phyloP scores from a whole-genome alignment of 1,140 invertebrate genomes.

The Daktulosphaira vitifoliae region DNA sequence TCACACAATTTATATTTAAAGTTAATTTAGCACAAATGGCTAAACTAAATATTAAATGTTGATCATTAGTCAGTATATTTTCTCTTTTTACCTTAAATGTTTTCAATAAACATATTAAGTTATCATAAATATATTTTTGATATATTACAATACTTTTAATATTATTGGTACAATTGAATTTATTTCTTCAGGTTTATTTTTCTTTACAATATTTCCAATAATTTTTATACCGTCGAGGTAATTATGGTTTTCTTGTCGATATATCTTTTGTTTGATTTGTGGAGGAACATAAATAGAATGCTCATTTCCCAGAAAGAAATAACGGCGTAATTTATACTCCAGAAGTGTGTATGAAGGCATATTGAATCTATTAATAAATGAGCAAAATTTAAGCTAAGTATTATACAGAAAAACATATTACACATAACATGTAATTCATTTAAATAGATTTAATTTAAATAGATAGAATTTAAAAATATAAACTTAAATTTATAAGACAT shows the following conservation, averaged over 20 bases:
- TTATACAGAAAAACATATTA: no score
- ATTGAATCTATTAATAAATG: background rate
- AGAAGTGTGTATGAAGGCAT: conserved; percentile 6
- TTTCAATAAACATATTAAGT: no score
- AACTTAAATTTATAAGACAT: no score
- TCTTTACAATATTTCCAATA: conserved; percentile 29
- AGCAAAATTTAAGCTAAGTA: no score
- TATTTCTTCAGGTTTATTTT: conserved; percentile 12
- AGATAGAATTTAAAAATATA: no score
- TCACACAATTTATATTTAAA: background rate
- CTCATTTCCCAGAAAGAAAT: conserved; percentile 12
- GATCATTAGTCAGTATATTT: conserved; percentile 7
- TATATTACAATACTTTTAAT: conserved; percentile 7
- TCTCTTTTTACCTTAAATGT: background rate
- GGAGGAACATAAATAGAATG: conserved; percentile 16
- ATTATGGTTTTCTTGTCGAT: background rate
- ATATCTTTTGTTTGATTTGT: background rate
- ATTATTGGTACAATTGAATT: conserved; percentile 23
- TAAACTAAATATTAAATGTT: background rate
- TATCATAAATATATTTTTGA: no score
- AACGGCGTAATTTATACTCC: conserved; percentile 10
- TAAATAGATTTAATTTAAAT: no score
- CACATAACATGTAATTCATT: no score
- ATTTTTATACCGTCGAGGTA: background rate
- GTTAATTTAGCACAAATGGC: conserved; percentile 7